Conservation (phyloP, 2,797 vertebrate species). For the Odontamblyopus lacepedii region DNA sequence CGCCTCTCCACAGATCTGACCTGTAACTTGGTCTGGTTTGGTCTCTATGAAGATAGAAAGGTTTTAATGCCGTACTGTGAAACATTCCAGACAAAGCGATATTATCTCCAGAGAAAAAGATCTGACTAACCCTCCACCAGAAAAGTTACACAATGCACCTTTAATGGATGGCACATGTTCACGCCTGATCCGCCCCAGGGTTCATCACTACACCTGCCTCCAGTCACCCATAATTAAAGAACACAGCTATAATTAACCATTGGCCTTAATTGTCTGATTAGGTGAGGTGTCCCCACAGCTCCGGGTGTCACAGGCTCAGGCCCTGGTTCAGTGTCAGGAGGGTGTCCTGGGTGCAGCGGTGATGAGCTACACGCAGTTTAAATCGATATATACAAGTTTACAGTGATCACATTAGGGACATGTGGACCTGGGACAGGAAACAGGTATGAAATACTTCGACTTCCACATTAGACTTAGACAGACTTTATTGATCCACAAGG, state of each 20-base stretch:
- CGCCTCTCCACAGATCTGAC: no score
- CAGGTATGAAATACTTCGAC: not conserved
- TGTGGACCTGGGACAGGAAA: not conserved
- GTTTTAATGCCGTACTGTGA: no score
- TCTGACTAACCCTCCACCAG: no score
- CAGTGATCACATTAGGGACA: slow-evolving; percentile 14
- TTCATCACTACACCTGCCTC: slow-evolving; percentile 36
- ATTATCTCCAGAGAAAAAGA: no score
- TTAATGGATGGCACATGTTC: not conserved
- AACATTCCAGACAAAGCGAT: no score
- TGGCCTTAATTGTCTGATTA: slow-evolving; percentile 45
- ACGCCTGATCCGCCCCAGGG: no score
- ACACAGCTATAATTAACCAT: slow-evolving; percentile 47
- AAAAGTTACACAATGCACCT: no score
- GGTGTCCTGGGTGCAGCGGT: not conserved
- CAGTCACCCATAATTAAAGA: slow-evolving; percentile 51
- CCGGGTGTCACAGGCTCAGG: slow-evolving; percentile 33
- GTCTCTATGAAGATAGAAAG: no score
- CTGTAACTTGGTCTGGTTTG: no score
- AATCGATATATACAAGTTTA: slow-evolving; percentile 27
- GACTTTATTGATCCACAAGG: no score
- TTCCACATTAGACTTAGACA: no score
- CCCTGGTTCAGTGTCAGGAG: slow-evolving; percentile 9
- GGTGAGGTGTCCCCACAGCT: slow-evolving; percentile 27
- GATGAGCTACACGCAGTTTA: slow-evolving; percentile 5